Base-by-base conservation (phyloP, 2,888 invertebrate species). In the Meta bourneti region DNA sequence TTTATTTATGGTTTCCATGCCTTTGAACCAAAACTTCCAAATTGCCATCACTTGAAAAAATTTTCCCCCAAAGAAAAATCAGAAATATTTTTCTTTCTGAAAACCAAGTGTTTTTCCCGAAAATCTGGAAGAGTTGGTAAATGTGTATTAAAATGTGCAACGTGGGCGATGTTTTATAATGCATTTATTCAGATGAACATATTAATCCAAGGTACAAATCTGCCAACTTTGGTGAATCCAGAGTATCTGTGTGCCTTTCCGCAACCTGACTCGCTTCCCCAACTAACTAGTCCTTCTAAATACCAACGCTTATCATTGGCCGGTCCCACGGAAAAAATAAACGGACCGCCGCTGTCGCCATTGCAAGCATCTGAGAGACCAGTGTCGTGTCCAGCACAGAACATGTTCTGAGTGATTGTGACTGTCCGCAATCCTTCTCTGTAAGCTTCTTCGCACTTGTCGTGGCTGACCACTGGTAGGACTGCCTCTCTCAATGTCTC, bases 341-440 rank as follows among this genome's bases (percentile, higher is more conserved):
- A 75, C 16, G 91, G 91, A 2, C 91, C 91, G 6, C 91, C 91
- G 9, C 91, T 92, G 80, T 92, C 91, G 0, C 91, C 91, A n/a
- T 80, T 84, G 52, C 91, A 92, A 7, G 84, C 84, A 34, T 92
- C 91, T 0, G 80, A 70, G 2, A 48, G 13, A 0, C 91, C 91
- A 7, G 20, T 7, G 1, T 89, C 88, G 49, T 88, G 49, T 0
- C 91, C 91, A 0, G 91, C 91, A 20, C 91, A 92, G 70, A 92
- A 92, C 91, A 92, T 92, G 54, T 84, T 92, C 1, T 48, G 20
- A 0, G 91, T 92, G 49, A 92, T 70, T 0, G 91, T 92, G 2
- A 92, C 74, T 19, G 79, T 80, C 16, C 88, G 20, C 0, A 89
- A 79, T 0, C 84, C 88, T 48, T 84, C 79, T 7, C 91, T 72